A percentile compares a stretch with the other conserved stretches of the same genome.
phyloP scores from a whole-genome alignment of 2,797 vertebrate genomes.

The Todus mexicanus region DNA sequence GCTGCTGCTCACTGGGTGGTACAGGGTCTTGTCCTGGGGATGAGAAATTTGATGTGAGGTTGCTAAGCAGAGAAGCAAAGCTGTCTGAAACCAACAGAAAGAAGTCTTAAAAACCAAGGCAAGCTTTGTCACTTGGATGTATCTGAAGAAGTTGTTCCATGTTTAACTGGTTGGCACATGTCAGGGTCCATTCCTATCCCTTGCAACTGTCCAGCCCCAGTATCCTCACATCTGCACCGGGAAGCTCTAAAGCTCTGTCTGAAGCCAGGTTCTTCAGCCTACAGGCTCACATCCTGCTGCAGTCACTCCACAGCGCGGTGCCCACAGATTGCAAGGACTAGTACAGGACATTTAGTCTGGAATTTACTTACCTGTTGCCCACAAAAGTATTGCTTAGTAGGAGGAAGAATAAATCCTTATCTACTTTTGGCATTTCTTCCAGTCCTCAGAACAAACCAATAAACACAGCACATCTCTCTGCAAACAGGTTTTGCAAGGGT shows the following conservation, averaged over 20 bases:
- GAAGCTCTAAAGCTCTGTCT: neutral
- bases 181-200: neutral
- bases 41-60: neutral
- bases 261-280: neutral
- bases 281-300: neutral
- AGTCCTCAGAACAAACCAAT: neutral
- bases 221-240: neutral
- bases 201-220: neutral
- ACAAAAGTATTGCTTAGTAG: neutral
- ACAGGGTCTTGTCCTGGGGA: slow-evolving; percentile 87
- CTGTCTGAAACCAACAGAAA: neutral
- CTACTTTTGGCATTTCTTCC: neutral
- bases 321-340: neutral
- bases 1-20: slow-evolving; percentile 90
- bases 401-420: neutral
- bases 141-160: neutral
- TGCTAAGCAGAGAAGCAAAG: neutral
- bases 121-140: neutral
- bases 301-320: neutral
- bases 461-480: neutral
- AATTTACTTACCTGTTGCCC: neutral
- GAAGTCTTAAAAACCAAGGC: neutral
- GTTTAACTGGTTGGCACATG: neutral
- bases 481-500: neutral
- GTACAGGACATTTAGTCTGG: neutral